phyloP scores from a whole-genome alignment of 2,797 vertebrate genomes.

The Euthynnus affinis region DNA sequence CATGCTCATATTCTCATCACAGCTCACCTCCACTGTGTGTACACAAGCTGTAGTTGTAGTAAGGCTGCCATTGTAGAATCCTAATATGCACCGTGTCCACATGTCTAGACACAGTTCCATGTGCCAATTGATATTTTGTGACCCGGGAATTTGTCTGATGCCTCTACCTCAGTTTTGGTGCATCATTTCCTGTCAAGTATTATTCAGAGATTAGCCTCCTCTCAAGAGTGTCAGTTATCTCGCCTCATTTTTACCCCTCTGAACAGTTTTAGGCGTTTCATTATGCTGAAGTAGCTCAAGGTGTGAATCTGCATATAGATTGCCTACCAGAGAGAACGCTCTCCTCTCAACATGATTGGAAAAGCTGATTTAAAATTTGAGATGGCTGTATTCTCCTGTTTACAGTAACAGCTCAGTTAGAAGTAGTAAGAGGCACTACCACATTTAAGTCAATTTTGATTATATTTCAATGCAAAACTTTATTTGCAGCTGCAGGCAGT shows the following conservation, averaged over 20 bases:
- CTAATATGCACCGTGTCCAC: slow-evolving; percentile 54
- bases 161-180: slow-evolving; percentile 45
- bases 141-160: slow-evolving; percentile 53
- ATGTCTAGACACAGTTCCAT: slow-evolving; percentile 46
- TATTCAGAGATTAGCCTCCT: slow-evolving; percentile 80
- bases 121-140: slow-evolving; percentile 43
- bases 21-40: slow-evolving; percentile 53
- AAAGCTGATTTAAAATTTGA: slow-evolving; percentile 71
- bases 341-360: slow-evolving; percentile 71
- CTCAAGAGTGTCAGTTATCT: slow-evolving; percentile 72
- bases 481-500: slow-evolving; percentile 34
- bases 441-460: slow-evolving; percentile 45
- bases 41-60: slow-evolving; percentile 36
- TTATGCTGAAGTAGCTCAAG: slow-evolving; percentile 79
- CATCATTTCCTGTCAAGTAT: slow-evolving; percentile 74
- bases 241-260: slow-evolving; percentile 71
- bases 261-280: slow-evolving; percentile 79
- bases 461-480: slow-evolving; percentile 48
- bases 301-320: slow-evolving; percentile 87
- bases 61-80: slow-evolving; percentile 43
- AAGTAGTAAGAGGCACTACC: slow-evolving; percentile 31
- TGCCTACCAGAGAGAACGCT: slow-evolving; percentile 67
- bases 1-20: slow-evolving; percentile 49
- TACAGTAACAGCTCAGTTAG: slow-evolving; percentile 58
- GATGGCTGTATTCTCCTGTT: slow-evolving; percentile 51